These are phyloP conservation scores for Zeuzera pyrina DNA, from an alignment of 2,888 invertebrate species.

Conservation along the genomic window DNA sequence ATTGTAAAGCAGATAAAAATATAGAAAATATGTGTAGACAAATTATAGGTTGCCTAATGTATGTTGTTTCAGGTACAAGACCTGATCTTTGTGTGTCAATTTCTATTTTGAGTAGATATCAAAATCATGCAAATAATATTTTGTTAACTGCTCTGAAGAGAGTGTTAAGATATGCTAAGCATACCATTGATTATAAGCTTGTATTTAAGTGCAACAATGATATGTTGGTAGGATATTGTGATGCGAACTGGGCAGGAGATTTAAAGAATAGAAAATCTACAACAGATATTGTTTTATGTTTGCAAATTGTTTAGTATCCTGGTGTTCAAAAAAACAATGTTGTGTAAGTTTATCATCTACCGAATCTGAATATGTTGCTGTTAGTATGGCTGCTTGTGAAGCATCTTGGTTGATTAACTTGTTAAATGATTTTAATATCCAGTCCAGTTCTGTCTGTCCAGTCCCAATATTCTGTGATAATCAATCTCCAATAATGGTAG, in stretches of 20 bases:
- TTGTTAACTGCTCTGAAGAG: background rate
- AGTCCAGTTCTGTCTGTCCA: conserved; percentile 7
- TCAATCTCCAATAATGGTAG: conserved; percentile 13
- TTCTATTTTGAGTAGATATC: conserved; percentile 2
- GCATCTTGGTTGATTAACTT: conserved; percentile 12
- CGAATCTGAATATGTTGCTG: conserved; percentile 18
- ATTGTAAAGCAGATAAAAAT: conserved; percentile 6
- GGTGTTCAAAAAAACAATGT: conserved; percentile 19
- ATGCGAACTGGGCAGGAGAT: conserved; percentile 20
- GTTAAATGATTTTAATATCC: conserved; percentile 8
- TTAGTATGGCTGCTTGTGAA: conserved; percentile 17
- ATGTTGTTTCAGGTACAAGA: conserved; percentile 16
- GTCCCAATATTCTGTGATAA: conserved; percentile 1
- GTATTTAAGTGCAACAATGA: conserved; percentile 14
- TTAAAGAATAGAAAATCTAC: conserved; percentile 19
- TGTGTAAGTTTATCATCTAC: conserved; percentile 20
- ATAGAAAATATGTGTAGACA: conserved; percentile 14
- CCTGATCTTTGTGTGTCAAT: conserved; percentile 5
- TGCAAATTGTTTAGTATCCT: conserved; percentile 14
- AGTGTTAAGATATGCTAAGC: conserved; percentile 12
- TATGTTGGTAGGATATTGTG: conserved; percentile 13
- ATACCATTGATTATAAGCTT: conserved; percentile 11
- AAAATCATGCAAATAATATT: background rate
- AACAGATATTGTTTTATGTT: conserved; percentile 14
- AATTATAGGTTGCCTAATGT: conserved; percentile 14